Percentiles rank a stretch among this genome's conserved stretches.
Conservation (phyloP, 2,113 vertebrate genomes). For the Furnarius figulus region DNA sequence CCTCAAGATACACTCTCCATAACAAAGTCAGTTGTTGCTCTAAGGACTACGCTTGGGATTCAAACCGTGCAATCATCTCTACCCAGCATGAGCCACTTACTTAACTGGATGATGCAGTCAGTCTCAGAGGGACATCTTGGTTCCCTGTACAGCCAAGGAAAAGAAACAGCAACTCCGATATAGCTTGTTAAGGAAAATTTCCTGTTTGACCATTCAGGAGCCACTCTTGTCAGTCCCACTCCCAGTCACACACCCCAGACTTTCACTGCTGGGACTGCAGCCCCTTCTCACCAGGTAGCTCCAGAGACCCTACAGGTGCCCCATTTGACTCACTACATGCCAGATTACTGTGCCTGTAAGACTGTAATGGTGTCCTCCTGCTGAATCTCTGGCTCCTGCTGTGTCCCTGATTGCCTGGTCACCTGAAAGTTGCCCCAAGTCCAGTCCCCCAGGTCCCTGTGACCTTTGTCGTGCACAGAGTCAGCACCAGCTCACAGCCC, state of each 20-base stretch:
- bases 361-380: not conserved
- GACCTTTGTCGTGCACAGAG: not conserved
- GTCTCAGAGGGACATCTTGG: not conserved
- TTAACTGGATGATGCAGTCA: not conserved
- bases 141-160: not conserved
- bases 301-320: not conserved
- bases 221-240: not conserved
- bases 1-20: not conserved
- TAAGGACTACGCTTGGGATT: not conserved
- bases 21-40: not conserved
- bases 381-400: not conserved
- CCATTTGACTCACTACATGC: accelerated
- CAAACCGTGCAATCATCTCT: not conserved
- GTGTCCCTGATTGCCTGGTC: not conserved
- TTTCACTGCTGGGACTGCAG: not conserved
- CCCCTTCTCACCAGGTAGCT: not conserved
- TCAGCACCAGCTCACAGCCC: not conserved
- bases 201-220: not conserved
- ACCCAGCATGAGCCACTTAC: not conserved
- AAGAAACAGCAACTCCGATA: not conserved
- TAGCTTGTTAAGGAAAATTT: not conserved
- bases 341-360: not conserved
- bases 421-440: not conserved
- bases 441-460: not conserved
- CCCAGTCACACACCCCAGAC: not conserved